Base-by-base conservation (phyloP, 2,888 invertebrate genomes). In the Drosophila seclusa region DNA sequence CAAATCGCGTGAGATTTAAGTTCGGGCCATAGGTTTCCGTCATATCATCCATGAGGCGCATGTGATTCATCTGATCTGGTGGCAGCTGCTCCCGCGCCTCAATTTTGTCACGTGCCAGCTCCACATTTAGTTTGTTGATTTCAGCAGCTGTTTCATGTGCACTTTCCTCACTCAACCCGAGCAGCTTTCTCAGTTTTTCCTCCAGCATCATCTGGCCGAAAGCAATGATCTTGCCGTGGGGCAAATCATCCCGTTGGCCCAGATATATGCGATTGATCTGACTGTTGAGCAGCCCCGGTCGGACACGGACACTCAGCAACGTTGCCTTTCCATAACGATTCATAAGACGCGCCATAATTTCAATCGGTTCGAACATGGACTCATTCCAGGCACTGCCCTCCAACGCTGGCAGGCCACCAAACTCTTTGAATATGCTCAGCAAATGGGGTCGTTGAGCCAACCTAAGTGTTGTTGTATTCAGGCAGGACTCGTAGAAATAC, bases 401-500 rank as follows among this genome's bases (percentile, higher is more conserved):
- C 11, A 91, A 42, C 0, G 83, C 91, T 2, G 92, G 92, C 89
- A 92, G 87, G 18, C 93, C 92, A 1, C 92, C 92, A 40, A 91
- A 87, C 48, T 91, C 91, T 21, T 82, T 82, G 54, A 92, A 34
- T 13, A 91, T 36, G 8, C 48, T 53, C 1, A 92, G 49, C 24
- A 91, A 27, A 8, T 85, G 73, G 1, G 78, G 38, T 0, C 82
- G 78, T 54, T 90, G 83, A 8, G 76, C 67, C 16, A 50, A n/a
- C 7, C 50, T 16, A 3, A 68, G 38, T 1, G 66, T 29, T 5
- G 36, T 40, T 2, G 74, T 64, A 31, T 89, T 79, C 45, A 91
- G 66, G 38, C 92, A 92, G 0, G 93, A 92, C 6, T 92, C 91
- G 50, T 91, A 92, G 55, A 92, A 92, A 36, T 92, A 92, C 71